Evolutionary conservation across 2,888 invertebrate genomes (phyloP), one percentile per base, ranked within the genome.

Genomic region (Heliconius charithonia): DNA sequence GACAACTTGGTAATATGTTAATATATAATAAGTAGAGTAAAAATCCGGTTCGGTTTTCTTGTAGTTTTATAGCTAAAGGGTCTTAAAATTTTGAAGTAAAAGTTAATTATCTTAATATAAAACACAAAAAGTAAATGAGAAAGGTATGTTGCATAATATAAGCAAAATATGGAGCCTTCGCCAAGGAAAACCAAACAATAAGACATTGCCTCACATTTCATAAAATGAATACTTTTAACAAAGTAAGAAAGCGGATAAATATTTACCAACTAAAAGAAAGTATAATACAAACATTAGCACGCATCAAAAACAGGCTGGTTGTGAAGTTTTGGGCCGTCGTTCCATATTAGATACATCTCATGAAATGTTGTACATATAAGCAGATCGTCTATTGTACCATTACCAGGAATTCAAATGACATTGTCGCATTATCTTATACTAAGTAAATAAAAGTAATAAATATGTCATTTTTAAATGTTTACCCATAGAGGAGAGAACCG

Each of bases 241-340:
- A 86, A 86, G 85, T 84, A 86, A 83, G 86, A 86, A 89, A 90
- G 87, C 85, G 84, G 88, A 82, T 81, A 84, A 86, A 87, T 84
- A 89, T 92, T 92, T 93, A 94, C 85, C 87, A 86, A 88, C 93
- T 93, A 93, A 82, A 84, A 88, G 91, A 91, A 93, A 89, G 75
- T 94, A 94, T 94, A 87, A 91, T 93, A 94, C 93, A 93, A 93
- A 90, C 93, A 90, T 87, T 84, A 85, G 83, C 83, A 85, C 84
- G 78, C 82, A 81, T 83, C 41, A 4, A 69, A 82, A 83, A 77
- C 79, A 78, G 82, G 80, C 84, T 84, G 85, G 84, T 83, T 85
- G 81, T 79, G 85, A 85, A 89, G 88, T 87, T 81, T 90, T 90
- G 91, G 91, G 90, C 82, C 87, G 83, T 83, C 88, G 91, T 92